These are phyloP conservation scores for Chymomyza amoena DNA, from an alignment of 2,888 invertebrate genomes.

Conservation along the genomic window DNA sequence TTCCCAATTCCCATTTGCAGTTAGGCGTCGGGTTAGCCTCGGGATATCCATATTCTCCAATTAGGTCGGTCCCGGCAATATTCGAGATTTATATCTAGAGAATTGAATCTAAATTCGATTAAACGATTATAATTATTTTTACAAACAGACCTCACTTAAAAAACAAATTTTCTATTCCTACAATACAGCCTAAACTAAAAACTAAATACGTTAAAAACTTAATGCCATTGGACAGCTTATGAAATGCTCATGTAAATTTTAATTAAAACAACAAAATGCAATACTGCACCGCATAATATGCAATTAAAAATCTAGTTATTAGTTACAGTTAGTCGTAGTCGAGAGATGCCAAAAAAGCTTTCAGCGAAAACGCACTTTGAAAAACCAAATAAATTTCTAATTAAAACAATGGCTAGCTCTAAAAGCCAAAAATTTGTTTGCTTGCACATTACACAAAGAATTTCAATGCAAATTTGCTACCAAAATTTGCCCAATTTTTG, in stretches of 20 bases:
- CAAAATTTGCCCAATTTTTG: slow-evolving; percentile 25
- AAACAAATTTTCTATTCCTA: not conserved
- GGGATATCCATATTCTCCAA: too few relatives aligned
- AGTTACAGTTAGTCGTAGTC: slow-evolving; percentile 8
- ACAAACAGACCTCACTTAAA: not conserved
- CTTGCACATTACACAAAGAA: not conserved
- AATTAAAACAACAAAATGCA: slow-evolving; percentile 35
- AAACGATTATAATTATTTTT: too few relatives aligned
- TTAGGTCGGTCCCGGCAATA: too few relatives aligned
- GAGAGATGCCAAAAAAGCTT: not conserved
- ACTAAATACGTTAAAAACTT: not conserved
- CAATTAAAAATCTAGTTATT: slow-evolving; percentile 63
- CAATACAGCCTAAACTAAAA: too few relatives aligned
- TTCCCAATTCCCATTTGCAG: too few relatives aligned
- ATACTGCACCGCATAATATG: slow-evolving; percentile 35
- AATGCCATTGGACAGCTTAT: not conserved
- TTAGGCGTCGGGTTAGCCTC: too few relatives aligned
- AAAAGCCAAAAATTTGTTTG: not conserved
- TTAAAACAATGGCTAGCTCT: slow-evolving; percentile 44
- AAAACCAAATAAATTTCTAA: slow-evolving; percentile 70
- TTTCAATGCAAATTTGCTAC: not conserved
- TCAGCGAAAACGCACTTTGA: not conserved
- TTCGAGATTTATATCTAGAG: too few relatives aligned
- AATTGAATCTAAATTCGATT: too few relatives aligned
- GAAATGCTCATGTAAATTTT: slow-evolving; percentile 24